These are phyloP conservation scores for Onthophagus sagittarius DNA, from an alignment of 2,888 invertebrate genomes.

Conservation along the genomic window DNA sequence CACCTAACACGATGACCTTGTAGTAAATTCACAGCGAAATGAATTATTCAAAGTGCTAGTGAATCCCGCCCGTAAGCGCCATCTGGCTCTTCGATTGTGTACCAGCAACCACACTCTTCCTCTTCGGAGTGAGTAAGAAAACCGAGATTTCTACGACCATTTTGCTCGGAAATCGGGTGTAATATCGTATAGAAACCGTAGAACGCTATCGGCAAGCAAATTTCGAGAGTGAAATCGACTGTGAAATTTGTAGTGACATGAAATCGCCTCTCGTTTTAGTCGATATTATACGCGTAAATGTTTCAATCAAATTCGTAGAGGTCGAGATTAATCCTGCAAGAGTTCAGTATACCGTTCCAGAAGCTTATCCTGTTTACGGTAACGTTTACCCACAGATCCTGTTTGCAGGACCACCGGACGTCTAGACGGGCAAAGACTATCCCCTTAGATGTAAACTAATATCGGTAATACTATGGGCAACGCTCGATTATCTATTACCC, in stretches of 20 bases:
- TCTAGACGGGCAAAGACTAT: background rate
- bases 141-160: background rate
- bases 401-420: background rate
- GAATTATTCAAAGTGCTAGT: background rate
- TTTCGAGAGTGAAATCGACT: background rate
- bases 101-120: background rate
- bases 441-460: constrained; percentile 7
- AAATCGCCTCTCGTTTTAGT: background rate
- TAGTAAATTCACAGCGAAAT: background rate
- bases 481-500: background rate
- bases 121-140: background rate
- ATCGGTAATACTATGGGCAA: constrained; percentile 4
- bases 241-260: background rate
- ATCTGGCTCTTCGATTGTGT: background rate
- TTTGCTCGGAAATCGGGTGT: background rate
- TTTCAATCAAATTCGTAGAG: background rate
- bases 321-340: background rate
- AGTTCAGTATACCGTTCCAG: background rate
- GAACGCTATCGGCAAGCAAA: background rate
- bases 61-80: background rate
- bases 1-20: background rate
- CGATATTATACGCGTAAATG: background rate
- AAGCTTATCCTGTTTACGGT: background rate
- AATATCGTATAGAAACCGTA: background rate
- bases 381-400: background rate